phyloP scores from a whole-genome alignment of 2,888 invertebrate genomes.

The Drosophila formosana region DNA sequence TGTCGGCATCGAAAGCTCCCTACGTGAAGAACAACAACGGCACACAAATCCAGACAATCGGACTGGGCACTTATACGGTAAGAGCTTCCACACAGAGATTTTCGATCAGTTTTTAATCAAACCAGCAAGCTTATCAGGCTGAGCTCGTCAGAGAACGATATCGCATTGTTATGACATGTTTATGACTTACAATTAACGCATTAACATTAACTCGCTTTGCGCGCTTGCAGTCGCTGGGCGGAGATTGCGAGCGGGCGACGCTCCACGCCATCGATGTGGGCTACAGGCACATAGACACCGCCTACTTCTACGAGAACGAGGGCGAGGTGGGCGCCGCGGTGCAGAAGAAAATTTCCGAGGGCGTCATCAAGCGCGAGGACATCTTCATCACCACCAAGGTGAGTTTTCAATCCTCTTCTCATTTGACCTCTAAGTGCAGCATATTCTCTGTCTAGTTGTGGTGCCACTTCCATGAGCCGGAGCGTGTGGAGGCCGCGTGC shows the following conservation, averaged over 20 bases:
- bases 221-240: conserved; percentile 76
- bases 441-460: conserved; percentile 87
- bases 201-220: background rate
- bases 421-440: background rate
- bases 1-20: conserved; percentile 58
- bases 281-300: conserved; percentile 87
- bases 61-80: conserved; percentile 84
- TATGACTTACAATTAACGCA: conserved; percentile 21
- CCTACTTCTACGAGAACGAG: conserved; percentile 86
- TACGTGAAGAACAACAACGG: conserved; percentile 82
- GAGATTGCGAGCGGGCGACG: conserved; percentile 82
- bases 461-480: conserved; percentile 94
- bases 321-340: conserved; percentile 85
- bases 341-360: conserved; percentile 84
- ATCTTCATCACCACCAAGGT: conserved; percentile 84
- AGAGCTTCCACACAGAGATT: conserved; percentile 25
- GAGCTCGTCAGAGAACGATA: conserved; percentile 9
- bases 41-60: conserved; percentile 80
- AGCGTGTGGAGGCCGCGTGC: conserved; percentile 90
- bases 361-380: conserved; percentile 85
- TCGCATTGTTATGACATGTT: conserved; percentile 8
- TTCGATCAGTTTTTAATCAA: conserved; percentile 9
- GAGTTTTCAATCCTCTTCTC: background rate
- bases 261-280: conserved; percentile 86
- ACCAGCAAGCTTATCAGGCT: conserved; percentile 35